These are phyloP conservation scores for Pteronotus mesoamericanus DNA, from an alignment of 2,797 vertebrate species.

Conservation along the genomic window DNA sequence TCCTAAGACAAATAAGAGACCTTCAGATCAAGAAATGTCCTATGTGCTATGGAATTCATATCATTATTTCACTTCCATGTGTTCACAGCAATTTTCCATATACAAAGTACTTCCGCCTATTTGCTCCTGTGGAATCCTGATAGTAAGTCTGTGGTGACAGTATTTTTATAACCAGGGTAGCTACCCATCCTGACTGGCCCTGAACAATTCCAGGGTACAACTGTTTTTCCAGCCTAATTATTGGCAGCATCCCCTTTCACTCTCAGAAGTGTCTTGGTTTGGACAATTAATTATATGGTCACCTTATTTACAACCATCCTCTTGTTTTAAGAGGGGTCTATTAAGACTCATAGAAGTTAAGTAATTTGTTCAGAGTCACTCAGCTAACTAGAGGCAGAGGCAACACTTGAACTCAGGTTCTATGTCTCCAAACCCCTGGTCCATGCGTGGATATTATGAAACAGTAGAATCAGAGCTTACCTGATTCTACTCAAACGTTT, in stretches of 20 bases:
- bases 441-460: too few relatives aligned
- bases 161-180: not conserved
- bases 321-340: not conserved
- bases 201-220: not conserved
- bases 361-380: not conserved
- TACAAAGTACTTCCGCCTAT: not conserved
- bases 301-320: not conserved
- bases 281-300: not conserved
- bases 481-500: not conserved
- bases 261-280: not conserved
- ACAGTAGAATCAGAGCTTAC: not conserved
- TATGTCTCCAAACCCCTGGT: not conserved
- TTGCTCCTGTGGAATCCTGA: not conserved
- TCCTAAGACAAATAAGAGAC: not conserved
- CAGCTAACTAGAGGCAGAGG: not conserved
- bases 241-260: not conserved
- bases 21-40: not conserved
- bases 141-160: not conserved
- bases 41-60: not conserved
- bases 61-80: not conserved
- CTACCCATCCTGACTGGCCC: not conserved
- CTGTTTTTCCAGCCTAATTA: not conserved
- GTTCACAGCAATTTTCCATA: not conserved
- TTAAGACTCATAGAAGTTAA: not conserved
- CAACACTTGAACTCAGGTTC: not conserved